Conservation (phyloP, 2,113 vertebrate species). For the Phoenicopterus ruber region DNA sequence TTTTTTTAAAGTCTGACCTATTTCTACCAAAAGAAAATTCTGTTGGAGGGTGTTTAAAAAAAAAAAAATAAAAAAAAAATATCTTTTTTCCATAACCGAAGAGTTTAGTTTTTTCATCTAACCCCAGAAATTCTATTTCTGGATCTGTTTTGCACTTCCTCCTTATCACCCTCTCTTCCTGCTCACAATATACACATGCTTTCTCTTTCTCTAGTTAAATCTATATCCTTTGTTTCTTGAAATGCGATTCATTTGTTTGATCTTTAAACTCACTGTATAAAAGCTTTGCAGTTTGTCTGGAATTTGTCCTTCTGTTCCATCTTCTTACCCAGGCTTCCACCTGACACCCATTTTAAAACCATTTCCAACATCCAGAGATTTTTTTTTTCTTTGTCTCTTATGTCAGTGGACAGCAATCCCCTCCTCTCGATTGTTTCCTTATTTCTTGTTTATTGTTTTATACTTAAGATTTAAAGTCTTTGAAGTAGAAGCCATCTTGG, state of each 20-base stretch:
- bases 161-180: background rate
- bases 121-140: background rate
- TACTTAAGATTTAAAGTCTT: background rate
- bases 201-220: background rate
- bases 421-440: background rate
- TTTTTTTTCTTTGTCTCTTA: background rate
- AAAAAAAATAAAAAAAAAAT: background rate
- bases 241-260: background rate
- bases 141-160: background rate
- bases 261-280: background rate
- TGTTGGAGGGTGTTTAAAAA: background rate
- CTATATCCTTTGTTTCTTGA: background rate
- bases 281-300: background rate
- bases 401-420: background rate
- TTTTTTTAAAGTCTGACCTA: background rate
- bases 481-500: background rate
- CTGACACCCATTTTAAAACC: background rate
- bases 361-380: background rate
- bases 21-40: background rate
- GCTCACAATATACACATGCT: background rate
- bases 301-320: background rate
- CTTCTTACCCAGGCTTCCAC: background rate
- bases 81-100: background rate
- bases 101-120: background rate
- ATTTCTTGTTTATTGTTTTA: background rate